Evolutionary conservation across 2,888 invertebrate species (phyloP), one percentile per base, ranked within the genome.

Genomic region (Pseudococcus viburni): DNA sequence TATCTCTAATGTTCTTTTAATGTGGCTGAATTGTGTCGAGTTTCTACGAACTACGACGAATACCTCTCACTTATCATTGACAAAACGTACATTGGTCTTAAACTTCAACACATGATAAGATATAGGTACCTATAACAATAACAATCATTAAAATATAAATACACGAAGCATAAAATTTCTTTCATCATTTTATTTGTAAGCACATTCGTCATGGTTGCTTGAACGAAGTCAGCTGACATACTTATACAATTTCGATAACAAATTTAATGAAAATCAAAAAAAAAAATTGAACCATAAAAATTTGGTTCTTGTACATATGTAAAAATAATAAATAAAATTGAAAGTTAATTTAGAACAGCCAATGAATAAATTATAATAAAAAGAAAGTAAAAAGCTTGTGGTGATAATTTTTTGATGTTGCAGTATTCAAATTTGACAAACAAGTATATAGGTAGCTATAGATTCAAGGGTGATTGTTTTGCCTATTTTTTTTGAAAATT

Each of bases 271-370:
- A 33, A 33, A 33, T 42, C 8, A 1, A 55, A 26, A 42, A 42
- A 68, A 68, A 68, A n/a, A n/a, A n/a, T n/a, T n/a, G 19, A 26
- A 68, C 68, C 42, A 73, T 33, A 0, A 42, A 8, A 73, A 73
- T 33, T 51, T 51, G 51, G 15, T 51, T 15, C 11, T 17, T 7
- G 12, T 26, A 73, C 55, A 55, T n/a, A n/a, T 3, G n/a, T n/a
- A 33, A 33, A 33, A 33, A 73, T 19, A 68, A 26, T 11, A 22
- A 73, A 73, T 33, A 33, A 33, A 73, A 39, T 19, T 33, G 26
- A 73, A 73, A 73, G 73, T 73, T 73, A 73, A 33, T 33, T 73
- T 73, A 73, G 33, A 73, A 73, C 73, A 73, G 73, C 73, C 73
- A 73, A 33, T 5, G 7, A 33, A 73, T 33, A 68, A 17, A 73